These are phyloP conservation scores for Chloroclysta siterata DNA, from an alignment of 2,888 invertebrate species.

Conservation along the genomic window DNA sequence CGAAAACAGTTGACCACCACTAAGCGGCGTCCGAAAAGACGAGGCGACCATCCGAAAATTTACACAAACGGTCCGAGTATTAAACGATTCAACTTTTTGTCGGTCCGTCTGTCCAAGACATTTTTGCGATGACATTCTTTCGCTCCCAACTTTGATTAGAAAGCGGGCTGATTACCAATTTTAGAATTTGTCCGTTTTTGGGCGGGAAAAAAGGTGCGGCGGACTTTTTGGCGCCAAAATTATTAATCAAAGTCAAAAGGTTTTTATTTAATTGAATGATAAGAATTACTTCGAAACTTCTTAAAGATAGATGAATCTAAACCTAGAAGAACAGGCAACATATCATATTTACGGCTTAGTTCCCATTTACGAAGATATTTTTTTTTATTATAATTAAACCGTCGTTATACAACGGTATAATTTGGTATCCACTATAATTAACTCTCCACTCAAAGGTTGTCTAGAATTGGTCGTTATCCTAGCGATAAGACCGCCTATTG, in stretches of 20 bases:
- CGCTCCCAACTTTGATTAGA: slow-evolving; percentile 73
- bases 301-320: too few relatives aligned
- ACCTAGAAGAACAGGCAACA: too few relatives aligned
- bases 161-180: slow-evolving; percentile 45
- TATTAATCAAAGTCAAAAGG: neutral
- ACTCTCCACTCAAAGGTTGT: too few relatives aligned
- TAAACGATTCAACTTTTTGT: slow-evolving; percentile 76
- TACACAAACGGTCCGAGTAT: slow-evolving; percentile 77
- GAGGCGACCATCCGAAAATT: slow-evolving; percentile 71
- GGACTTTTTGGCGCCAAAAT: slow-evolving; percentile 31
- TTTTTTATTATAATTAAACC: too few relatives aligned
- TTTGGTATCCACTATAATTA: too few relatives aligned
- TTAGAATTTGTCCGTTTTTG: slow-evolving; percentile 24
- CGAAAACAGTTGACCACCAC: slow-evolving; percentile 44
- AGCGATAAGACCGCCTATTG: too few relatives aligned
- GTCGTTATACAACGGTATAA: too few relatives aligned
- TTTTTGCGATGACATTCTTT: slow-evolving; percentile 74
- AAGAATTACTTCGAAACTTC: too few relatives aligned
- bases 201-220: slow-evolving; percentile 13
- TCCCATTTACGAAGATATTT: too few relatives aligned
- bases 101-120: slow-evolving; percentile 51
- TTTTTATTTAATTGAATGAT: too few relatives aligned
- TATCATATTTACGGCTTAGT: too few relatives aligned
- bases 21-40: slow-evolving; percentile 52
- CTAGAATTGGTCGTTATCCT: too few relatives aligned